Evolutionary conservation across 2,888 invertebrate genomes (phyloP), one percentile per base, ranked within the genome.

Genomic region (Bombylius discolor): DNA sequence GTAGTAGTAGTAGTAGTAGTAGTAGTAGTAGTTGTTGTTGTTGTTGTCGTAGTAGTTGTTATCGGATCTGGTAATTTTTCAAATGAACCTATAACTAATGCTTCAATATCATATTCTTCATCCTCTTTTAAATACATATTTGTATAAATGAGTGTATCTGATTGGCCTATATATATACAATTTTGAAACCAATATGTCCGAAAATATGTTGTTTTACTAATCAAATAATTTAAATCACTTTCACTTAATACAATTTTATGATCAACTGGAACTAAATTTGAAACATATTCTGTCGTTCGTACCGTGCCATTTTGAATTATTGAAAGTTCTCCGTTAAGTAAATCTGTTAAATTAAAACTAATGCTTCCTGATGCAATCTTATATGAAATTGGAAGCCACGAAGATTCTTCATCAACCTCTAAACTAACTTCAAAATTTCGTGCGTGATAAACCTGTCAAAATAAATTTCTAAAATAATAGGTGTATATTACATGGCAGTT

Each of bases 141-240:
- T 52, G 75, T 71, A 60, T 85, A 81, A 11, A 76, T 72, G 48
- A 81, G 79, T 64, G 83, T 80, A 53, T 76, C 74, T 0, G 83
- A 81, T 59, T 80, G 74, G 45, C 85, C 87, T 53, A 83, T 77
- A 65, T 83, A 84, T 53, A 77, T 72, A 66, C 90, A 90, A 70
- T 90, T 86, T 58, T 87, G 78, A 66, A 88, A 89, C 90, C 90
- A 90, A 69, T 81, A 86, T 0, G 85, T 84, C 34, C 79, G 70
- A 13, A 86, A 73, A 57, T 68, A 73, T 5, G 80, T 79, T 4
- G 81, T 79, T 55, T 77, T 77, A 39, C 70, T 73, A 34, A 67
- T 69, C 32, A 89, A 68, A 68, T 78, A 87, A 52, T 78, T 70
- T 44, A 76, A 64, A 69, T 90, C 89, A 23, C 80, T 77, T 33